Evolutionary conservation across 2,888 invertebrate genomes (phyloP), one percentile per base, ranked within the genome.

Genomic region (Drosophila lacicola): DNA sequence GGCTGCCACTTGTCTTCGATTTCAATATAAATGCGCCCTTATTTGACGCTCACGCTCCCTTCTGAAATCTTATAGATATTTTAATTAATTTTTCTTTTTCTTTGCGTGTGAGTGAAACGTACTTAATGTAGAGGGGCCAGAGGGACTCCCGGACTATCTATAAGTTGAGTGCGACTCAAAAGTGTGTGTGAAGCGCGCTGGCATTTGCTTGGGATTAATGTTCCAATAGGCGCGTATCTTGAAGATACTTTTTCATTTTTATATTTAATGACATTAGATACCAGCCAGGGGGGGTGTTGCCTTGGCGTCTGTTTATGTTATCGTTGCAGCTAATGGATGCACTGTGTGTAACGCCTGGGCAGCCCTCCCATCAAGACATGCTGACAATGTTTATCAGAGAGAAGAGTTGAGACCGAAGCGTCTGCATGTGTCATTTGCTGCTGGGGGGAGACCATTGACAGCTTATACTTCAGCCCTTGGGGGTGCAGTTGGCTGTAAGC

Each of bases 1-100:
- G 78, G 64, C 65, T 70, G 79, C 82, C 85, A 86, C 85, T 86
- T 86, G 85, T 87, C 80, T 79, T 85, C 72, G 75, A 77, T 79
- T 77, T 70, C 67, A 56, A 49, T 80, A 58, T 36, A 55, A 68
- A 88, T 70, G 68, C 66, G 68, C 75, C 78, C 86, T 56, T 74
- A 78, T 80, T 74, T 69, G 66, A 54, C 51, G 67, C 46, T 25
- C 13, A 44, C 19, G 19, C 57, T 61, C 77, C 80, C 77, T 25
- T 49, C 62, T 63, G 68, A 67, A 34, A 73, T 70, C 74, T 45
- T 70, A 54, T 69, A 69, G 81, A 87, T 83, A 83, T 84, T 88
- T 84, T 88, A 89, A 89, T 88, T 88, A 86, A 76, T 80, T 68
- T 68, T 60, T 53, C 44, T 58, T 55, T 47, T 62, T 33, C 29